These are phyloP conservation scores for Drosophila ohnishii DNA, from an alignment of 1,140 invertebrate species.

Conservation along the genomic window DNA sequence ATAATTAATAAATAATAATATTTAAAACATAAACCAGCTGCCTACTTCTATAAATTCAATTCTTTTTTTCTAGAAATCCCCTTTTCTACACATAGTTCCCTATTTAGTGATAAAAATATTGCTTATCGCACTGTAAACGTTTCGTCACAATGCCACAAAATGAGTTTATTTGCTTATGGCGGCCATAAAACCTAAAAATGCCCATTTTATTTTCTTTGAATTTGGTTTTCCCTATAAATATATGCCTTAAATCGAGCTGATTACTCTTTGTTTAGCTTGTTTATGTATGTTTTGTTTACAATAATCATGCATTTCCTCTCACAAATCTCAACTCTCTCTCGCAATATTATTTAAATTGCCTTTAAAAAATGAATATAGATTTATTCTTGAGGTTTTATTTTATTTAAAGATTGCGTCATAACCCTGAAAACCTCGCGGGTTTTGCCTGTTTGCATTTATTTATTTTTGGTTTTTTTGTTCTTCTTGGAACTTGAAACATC, in stretches of 20 bases:
- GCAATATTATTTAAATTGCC: neutral
- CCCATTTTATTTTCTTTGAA: neutral
- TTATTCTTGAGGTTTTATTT: neutral
- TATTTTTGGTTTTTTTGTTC: neutral
- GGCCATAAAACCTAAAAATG: neutral
- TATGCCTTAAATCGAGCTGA: neutral
- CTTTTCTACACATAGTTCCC: neutral
- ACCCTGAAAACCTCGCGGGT: neutral
- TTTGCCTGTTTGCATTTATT: neutral
- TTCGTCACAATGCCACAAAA: neutral
- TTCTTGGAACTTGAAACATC: constrained; percentile 1
- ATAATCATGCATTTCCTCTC: neutral
- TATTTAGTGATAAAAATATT: neutral
- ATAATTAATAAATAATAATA: too few relatives aligned
- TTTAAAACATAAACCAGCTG: too few relatives aligned
- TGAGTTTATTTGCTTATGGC: neutral
- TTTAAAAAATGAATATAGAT: constrained; percentile 1
- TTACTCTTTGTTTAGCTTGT: neutral
- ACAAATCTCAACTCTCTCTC: neutral
- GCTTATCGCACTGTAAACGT: neutral
- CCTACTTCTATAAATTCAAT: too few relatives aligned
- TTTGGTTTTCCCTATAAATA: neutral
- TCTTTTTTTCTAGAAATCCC: neutral
- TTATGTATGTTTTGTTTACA: constrained; percentile 4
- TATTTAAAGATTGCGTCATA: constrained; percentile 1